Evolutionary conservation across 2,888 invertebrate genomes (phyloP).

Genomic region (Tuta absoluta): DNA sequence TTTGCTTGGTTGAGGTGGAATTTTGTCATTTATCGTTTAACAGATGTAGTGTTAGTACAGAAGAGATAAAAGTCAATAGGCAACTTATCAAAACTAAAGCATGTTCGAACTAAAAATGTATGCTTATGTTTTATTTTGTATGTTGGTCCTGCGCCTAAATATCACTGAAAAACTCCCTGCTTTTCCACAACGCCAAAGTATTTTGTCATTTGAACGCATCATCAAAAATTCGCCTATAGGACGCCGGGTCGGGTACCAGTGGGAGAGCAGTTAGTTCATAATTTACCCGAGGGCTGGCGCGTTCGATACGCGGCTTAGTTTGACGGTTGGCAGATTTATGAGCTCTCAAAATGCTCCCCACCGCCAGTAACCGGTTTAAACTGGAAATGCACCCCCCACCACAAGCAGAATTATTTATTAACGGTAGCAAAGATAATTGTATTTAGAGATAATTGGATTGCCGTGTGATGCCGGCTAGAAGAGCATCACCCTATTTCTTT

Average conservation of each 20-base stretch:
- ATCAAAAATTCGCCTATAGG: conserved; percentile 23
- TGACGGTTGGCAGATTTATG: conserved; percentile 78
- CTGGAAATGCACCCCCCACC: conserved; percentile 31
- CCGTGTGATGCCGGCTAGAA: too few relatives aligned
- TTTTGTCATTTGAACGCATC: conserved; percentile 20
- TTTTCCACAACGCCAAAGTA: neutral
- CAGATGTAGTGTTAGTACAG: too few relatives aligned
- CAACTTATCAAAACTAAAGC: too few relatives aligned
- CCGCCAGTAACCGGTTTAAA: conserved; percentile 52
- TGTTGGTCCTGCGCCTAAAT: too few relatives aligned
- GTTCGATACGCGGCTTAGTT: conserved; percentile 79
- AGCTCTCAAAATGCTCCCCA: conserved; percentile 71
- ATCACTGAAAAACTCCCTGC: neutral
- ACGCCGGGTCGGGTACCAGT: conserved; percentile 31
- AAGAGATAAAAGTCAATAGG: too few relatives aligned
- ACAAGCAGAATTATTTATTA: conserved; percentile 24
- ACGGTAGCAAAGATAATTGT: conserved; percentile 20
- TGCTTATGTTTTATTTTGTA: too few relatives aligned
- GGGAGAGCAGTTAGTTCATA: conserved; percentile 64
- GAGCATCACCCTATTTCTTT: too few relatives aligned
- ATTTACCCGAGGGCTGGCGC: conserved; percentile 70
- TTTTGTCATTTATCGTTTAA: too few relatives aligned
- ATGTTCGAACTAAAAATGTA: too few relatives aligned
- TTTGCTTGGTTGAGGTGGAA: too few relatives aligned
- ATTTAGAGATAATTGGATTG: too few relatives aligned